phyloP scores from a whole-genome alignment of 2,888 invertebrate genomes.

The Tinea trinotella region DNA sequence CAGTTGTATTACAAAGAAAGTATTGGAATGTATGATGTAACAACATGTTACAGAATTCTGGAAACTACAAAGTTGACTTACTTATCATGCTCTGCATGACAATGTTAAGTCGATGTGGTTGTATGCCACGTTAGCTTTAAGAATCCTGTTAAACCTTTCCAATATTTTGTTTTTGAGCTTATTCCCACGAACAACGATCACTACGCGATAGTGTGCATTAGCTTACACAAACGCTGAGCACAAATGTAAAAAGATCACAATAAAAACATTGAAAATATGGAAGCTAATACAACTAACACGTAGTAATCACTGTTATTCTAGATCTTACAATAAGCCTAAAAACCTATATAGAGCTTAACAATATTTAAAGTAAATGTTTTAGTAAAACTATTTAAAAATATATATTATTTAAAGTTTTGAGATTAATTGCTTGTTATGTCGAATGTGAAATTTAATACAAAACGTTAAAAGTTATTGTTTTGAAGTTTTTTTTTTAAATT shows the following conservation, averaged over 20 bases:
- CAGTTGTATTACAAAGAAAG: neutral
- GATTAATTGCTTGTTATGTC: conserved; percentile 60
- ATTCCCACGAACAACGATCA: conserved; percentile 24
- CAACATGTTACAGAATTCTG: conserved; percentile 36
- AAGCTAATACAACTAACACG: neutral
- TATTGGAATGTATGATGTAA: neutral
- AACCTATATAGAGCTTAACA: conserved; percentile 66
- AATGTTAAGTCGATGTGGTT: neutral
- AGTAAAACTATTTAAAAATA: conserved; percentile 59
- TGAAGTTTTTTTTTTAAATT: neutral
- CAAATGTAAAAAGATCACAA: neutral
- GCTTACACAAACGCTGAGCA: neutral
- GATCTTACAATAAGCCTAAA: conserved; percentile 58
- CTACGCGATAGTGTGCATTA: neutral
- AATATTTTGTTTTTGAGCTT: conserved; percentile 31
- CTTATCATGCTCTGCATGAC: neutral
- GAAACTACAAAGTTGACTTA: conserved; percentile 50
- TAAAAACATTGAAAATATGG: conserved; percentile 19
- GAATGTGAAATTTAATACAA: conserved; percentile 44
- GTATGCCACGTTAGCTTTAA: neutral
- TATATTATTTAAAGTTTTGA: conserved; percentile 66
- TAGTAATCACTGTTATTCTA: conserved; percentile 48
- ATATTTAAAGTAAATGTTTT: conserved; percentile 62
- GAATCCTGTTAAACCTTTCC: conserved; percentile 1
- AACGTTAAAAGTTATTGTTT: conserved; percentile 40